Evolutionary conservation across 2,888 invertebrate genomes (phyloP).

Genomic region (Cotesia congregata): DNA sequence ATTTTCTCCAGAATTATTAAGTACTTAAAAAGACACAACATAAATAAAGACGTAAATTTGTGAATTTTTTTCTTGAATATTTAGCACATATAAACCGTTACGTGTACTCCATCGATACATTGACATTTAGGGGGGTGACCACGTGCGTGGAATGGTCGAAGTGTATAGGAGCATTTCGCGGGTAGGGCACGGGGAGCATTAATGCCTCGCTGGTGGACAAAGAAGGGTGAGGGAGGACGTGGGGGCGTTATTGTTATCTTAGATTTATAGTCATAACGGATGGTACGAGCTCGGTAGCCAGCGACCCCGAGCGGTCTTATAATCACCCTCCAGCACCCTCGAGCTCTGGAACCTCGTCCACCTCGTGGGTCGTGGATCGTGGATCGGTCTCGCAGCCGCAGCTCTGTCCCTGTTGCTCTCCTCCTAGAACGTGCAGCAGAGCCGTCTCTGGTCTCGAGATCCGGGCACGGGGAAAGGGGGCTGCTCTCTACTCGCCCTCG

Average conservation of each 20-base stretch:
- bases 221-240: constrained; percentile 50
- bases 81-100: neutral
- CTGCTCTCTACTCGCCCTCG: constrained; percentile 52
- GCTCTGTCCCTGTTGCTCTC: constrained; percentile 52
- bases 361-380: constrained; percentile 45
- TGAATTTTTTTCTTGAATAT: neutral
- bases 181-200: constrained; percentile 61
- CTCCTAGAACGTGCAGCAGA: neutral
- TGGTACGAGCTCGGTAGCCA: constrained; percentile 69
- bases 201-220: constrained; percentile 58
- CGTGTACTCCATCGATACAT: constrained; percentile 44
- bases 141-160: constrained; percentile 64
- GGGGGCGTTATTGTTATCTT: constrained; percentile 70
- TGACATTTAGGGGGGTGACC: constrained; percentile 47
- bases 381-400: too few relatives aligned
- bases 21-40: too few relatives aligned
- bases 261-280: constrained; percentile 71
- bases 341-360: constrained; percentile 44
- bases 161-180: constrained; percentile 57
- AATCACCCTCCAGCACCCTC: constrained; percentile 67
- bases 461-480: constrained; percentile 50
- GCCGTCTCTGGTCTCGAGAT: constrained; percentile 35
- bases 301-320: constrained; percentile 70
- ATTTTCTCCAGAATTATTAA: too few relatives aligned
- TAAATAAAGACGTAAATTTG: neutral